A percentile compares a stretch with the other conserved stretches of the same genome.
These are phyloP conservation scores for Synergus japonicus DNA, from an alignment of 2,888 invertebrate species.

Conservation along the genomic window DNA sequence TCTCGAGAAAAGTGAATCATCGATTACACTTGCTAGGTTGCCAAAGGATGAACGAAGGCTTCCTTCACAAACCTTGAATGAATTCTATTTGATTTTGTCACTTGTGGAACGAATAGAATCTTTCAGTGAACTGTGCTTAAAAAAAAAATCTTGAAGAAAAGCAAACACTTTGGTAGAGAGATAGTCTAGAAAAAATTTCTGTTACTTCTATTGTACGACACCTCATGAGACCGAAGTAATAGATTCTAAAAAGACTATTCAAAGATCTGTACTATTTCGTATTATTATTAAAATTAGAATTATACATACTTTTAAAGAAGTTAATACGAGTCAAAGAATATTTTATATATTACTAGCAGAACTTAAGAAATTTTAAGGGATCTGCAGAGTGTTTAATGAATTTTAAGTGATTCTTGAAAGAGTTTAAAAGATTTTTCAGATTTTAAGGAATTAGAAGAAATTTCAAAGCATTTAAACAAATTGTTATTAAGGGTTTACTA, in stretches of 20 bases:
- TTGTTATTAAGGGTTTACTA: no score
- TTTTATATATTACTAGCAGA: no score
- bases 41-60: constrained; percentile 59
- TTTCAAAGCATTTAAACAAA: no score
- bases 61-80: constrained; percentile 60
- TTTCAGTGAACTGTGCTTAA: neutral
- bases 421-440: no score
- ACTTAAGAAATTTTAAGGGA: no score
- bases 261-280: neutral
- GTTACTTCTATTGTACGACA: neutral
- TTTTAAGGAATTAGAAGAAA: no score
- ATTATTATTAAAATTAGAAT: neutral
- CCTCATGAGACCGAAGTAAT: neutral
- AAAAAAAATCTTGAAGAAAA: neutral
- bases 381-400: no score
- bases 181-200: neutral
- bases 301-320: neutral
- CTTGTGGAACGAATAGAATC: constrained; percentile 12
- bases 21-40: constrained; percentile 64
- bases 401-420: no score
- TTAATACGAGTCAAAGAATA: neutral
- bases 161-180: neutral
- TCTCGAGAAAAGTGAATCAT: constrained; percentile 59
- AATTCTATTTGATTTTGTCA: constrained; percentile 46
- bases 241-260: neutral